Evolutionary conservation across 1,140 invertebrate genomes (phyloP).

Genomic region (Trinorchestia longiramus): DNA sequence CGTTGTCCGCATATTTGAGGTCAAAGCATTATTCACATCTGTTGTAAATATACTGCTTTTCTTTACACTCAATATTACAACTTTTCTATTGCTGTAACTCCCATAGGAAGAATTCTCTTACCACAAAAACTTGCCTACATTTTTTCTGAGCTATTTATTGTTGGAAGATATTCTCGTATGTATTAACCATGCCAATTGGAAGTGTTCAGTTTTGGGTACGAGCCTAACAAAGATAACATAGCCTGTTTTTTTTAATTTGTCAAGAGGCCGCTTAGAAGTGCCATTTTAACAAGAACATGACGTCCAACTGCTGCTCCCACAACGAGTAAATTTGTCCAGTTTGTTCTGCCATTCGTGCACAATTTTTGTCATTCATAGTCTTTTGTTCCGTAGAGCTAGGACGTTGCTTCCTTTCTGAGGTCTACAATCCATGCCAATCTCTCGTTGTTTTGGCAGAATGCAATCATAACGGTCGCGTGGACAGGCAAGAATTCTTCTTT

Average conservation of each 20-base stretch:
- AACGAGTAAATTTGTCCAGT: not conserved
- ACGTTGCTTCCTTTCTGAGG: not conserved
- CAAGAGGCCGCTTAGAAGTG: not conserved
- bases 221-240: not conserved
- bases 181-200: not conserved
- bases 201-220: not conserved
- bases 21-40: too few species aligned
- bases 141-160: not conserved
- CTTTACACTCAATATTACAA: too few species aligned
- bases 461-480: conserved; percentile 5
- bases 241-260: not conserved
- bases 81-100: too few species aligned
- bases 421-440: not conserved
- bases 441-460: not conserved
- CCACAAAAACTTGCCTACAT: too few species aligned
- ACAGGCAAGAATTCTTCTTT: not conserved
- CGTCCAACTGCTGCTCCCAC: not conserved
- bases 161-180: not conserved
- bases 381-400: not conserved
- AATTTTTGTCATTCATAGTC: not conserved
- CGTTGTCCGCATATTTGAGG: too few species aligned
- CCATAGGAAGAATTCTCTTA: too few species aligned
- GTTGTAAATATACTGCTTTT: too few species aligned
- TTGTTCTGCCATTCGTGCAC: not conserved
- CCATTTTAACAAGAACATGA: not conserved